Evolutionary conservation across 2,888 invertebrate genomes (phyloP).

Genomic region (Sminthurides aquaticus): DNA sequence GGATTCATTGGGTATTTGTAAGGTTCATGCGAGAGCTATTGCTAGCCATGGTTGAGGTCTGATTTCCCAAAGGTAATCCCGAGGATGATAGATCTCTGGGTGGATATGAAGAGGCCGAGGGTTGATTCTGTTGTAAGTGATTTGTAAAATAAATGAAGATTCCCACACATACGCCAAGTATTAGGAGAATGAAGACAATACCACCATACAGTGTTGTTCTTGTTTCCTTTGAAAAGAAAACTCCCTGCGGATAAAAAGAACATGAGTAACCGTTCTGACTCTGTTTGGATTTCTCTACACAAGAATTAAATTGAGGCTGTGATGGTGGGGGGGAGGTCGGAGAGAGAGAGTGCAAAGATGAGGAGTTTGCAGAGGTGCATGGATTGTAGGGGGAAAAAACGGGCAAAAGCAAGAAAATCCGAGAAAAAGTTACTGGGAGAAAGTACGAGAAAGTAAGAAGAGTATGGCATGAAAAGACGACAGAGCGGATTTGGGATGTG

Average conservation of each 20-base stretch:
- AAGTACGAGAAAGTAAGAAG: too few species aligned
- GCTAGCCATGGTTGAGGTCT: conserved; percentile 1
- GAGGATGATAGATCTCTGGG: neutral
- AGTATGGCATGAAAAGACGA: too few species aligned
- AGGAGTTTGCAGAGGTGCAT: too few species aligned
- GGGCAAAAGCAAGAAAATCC: too few species aligned
- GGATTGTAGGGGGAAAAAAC: too few species aligned
- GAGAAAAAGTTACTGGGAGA: too few species aligned
- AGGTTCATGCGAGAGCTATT: conserved; percentile 5
- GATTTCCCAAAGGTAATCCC: conserved; percentile 17
- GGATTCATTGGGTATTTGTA: neutral
- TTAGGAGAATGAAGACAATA: conserved; percentile 19
- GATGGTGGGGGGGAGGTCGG: too few species aligned
- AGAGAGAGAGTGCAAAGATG: too few species aligned
- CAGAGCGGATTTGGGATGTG: too few species aligned
- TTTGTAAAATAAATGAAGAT: conserved; percentile 22
- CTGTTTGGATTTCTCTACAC: too few species aligned
- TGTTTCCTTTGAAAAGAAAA: conserved; percentile 18
- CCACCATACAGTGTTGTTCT: conserved; percentile 20
- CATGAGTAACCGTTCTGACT: too few species aligned
- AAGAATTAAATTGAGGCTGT: too few species aligned
- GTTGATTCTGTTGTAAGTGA: conserved; percentile 9
- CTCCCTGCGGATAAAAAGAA: conserved; percentile 19
- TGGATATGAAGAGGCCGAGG: conserved; percentile 3
- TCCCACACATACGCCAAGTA: conserved; percentile 16